Percentiles rank a stretch among this genome's conserved stretches.
These are phyloP conservation scores for Eucidaris tribuloides DNA, from an alignment of 35 echinoderm and acorn worm genomes.

Conservation along the genomic window DNA sequence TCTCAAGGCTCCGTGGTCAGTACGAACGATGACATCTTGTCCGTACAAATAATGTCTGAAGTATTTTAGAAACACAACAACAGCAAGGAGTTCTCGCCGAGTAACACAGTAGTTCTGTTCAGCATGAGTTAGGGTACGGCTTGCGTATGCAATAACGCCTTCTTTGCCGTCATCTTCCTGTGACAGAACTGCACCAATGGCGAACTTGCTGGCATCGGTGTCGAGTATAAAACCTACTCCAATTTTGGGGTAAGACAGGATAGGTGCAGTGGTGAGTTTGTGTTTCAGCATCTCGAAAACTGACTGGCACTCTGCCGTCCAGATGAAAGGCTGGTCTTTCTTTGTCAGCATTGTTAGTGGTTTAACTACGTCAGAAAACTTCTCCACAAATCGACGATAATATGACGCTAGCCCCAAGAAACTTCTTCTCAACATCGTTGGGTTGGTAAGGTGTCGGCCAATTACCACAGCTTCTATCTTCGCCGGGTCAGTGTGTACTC, in stretches of 20 bases:
- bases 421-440: too few species aligned
- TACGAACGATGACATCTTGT: neutral
- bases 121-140: neutral
- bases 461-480: neutral
- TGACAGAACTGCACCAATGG: conserved; percentile 47
- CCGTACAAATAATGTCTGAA: conserved; percentile 8
- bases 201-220: conserved; percentile 43
- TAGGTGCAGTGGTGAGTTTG: neutral
- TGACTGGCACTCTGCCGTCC: conserved; percentile 20
- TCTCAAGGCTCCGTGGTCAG: neutral
- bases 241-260: conserved; percentile 33
- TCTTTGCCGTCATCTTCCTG: conserved; percentile 52
- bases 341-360: neutral
- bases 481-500: neutral
- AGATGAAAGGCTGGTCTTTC: conserved; percentile 21
- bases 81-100: conserved; percentile 16
- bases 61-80: conserved; percentile 2
- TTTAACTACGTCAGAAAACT: neutral
- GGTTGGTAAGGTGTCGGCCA: neutral
- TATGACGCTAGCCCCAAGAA: neutral
- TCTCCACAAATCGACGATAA: neutral
- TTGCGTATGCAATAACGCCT: conserved; percentile 28
- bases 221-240: conserved; percentile 23
- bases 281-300: conserved; percentile 41
- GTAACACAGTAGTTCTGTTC: conserved; percentile 41